phyloP scores from a whole-genome alignment of 2,797 vertebrate genomes.

The Semaprochilodus insignis region DNA sequence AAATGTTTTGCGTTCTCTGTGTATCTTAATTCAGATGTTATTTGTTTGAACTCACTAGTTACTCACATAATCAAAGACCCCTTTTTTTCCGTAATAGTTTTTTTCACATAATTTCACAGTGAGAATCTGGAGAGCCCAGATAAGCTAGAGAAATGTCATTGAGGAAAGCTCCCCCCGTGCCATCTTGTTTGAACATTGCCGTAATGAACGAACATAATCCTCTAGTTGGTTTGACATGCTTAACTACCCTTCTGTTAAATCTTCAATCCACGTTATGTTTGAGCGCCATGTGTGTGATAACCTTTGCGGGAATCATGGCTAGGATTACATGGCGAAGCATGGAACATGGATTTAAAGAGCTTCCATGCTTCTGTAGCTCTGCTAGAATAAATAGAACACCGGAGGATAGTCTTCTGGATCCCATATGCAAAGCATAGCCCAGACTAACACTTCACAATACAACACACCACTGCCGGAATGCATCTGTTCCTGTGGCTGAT shows the following conservation, averaged over 20 bases:
- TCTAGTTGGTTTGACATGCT: constrained; percentile 35
- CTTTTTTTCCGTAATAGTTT: background rate
- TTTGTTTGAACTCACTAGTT: constrained; percentile 26
- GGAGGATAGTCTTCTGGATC: background rate
- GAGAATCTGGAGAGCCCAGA: constrained; percentile 23
- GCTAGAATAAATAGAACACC: background rate
- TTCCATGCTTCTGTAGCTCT: background rate
- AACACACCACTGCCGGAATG: background rate
- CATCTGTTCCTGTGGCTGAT: background rate
- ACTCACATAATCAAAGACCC: constrained; percentile 13
- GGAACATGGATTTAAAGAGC: constrained; percentile 3
- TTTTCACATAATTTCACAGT: constrained; percentile 11
- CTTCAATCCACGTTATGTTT: constrained; percentile 18
- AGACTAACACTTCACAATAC: background rate
- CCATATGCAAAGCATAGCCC: background rate
- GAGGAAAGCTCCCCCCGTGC: constrained; percentile 1
- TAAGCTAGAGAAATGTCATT: constrained; percentile 38
- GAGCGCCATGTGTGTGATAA: constrained; percentile 24
- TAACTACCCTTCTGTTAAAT: constrained; percentile 35
- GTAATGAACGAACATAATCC: constrained; percentile 34
- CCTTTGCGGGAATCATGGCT: constrained; percentile 29
- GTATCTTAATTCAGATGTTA: constrained; percentile 4
- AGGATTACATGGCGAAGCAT: constrained; percentile 14
- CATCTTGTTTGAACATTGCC: constrained; percentile 32
- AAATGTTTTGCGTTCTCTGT: background rate